Base-by-base conservation (phyloP, 2,888 invertebrate species). In the Chorisops tibialis region DNA sequence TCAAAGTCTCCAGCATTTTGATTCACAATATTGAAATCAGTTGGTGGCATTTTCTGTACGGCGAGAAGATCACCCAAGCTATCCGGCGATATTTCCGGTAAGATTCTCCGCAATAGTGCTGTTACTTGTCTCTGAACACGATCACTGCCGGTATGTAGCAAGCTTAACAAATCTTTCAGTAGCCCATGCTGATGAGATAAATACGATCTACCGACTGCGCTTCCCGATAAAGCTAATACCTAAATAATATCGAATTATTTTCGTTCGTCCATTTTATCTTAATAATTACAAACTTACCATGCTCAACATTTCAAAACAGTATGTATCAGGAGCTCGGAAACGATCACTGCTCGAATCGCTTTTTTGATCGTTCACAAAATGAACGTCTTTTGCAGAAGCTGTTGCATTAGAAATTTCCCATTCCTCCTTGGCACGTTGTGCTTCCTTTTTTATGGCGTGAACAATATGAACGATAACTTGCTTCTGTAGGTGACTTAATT, bases 291-390 rank as follows among this genome's bases (percentile, higher is more conserved):
- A 38, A 39, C 39, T 60, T 19, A 85, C 96, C 89, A 96, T 89
- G 4, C 95, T 95, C 19, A 97, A 80, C 92, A 97, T 93, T 81
- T 97, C 96, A 74, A 96, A 97, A 79, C 96, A 96, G 76, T 96
- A 97, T n/a, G 93, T 93, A 76, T 97, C 96, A 2, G 74, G 68
- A 51, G 77, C 68, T 67, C 76, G 69, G 71, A 70, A 68, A 1
- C 75, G 70, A 50, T 77, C 78, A 50, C 73, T 70, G 30, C 71
- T 70, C 22, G 71, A 71, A 22, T 68, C 68, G 22, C 68, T 77
- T 66, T 71, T 73, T 16, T 69, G 69, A 61, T 66, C 76, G 65
- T 62, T 75, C 70, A 38, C 73, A 21, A 79, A 69, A 58, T 66
- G 64, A 6, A 70, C 69, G 21, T 74, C 72, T 54, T 72, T 72